phyloP scores from a whole-genome alignment of 2,797 vertebrate genomes.

The Cossypha polioptera region DNA sequence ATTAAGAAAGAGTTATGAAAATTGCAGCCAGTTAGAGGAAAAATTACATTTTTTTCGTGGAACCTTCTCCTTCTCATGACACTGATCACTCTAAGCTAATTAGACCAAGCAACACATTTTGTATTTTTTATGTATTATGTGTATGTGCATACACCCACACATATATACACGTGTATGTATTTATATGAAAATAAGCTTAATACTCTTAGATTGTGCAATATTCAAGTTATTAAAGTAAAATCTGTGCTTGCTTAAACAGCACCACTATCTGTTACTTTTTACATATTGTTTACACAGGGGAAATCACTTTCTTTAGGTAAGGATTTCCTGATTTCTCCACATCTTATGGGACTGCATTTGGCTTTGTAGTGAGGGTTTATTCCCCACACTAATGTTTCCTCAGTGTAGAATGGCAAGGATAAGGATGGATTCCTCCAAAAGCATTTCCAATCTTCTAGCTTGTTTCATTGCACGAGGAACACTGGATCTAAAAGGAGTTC shows the following conservation, averaged over 20 bases:
- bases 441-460: background rate
- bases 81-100: background rate
- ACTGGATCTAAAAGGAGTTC: background rate
- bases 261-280: background rate
- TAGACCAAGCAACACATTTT: background rate
- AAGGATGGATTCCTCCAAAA: background rate
- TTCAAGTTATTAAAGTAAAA: background rate
- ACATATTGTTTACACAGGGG: background rate
- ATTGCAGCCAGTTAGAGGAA: background rate
- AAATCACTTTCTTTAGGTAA: background rate
- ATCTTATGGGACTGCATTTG: background rate
- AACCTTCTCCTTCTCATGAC: background rate
- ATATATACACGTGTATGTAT: background rate
- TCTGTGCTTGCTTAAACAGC: background rate
- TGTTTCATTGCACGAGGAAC: background rate
- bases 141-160: fast-evolving
- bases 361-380: background rate
- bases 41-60: background rate
- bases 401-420: background rate
- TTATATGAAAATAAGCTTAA: background rate
- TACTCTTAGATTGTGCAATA: background rate
- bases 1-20: background rate
- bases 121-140: background rate
- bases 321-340: background rate
- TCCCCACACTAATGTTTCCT: background rate